Percentiles rank a stretch among this genome's conserved stretches.
Evolutionary conservation across 35 echinoderm and acorn worm genomes (phyloP).

Genomic region (Apostichopus parvimensis): DNA sequence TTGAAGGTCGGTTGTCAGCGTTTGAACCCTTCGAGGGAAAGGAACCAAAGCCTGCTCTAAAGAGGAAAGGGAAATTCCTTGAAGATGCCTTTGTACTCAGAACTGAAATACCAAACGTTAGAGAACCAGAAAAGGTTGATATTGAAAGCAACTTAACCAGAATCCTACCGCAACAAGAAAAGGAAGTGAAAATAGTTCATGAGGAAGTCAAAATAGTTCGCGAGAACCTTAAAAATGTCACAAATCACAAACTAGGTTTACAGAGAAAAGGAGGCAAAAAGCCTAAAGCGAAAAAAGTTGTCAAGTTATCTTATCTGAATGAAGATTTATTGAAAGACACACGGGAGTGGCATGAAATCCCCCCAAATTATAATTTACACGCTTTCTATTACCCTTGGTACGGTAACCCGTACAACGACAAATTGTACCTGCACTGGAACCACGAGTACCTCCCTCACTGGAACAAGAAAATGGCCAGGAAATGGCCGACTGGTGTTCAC

Average conservation of each 20-base stretch:
- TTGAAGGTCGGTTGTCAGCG: neutral
- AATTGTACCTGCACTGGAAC: constrained; percentile 86
- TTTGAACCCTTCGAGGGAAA: constrained; percentile 8
- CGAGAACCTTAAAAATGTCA: neutral
- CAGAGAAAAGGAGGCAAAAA: neutral
- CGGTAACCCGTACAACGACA: constrained; percentile 81
- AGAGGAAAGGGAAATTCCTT: neutral
- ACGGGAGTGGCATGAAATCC: constrained; percentile 10
- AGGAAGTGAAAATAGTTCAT: neutral
- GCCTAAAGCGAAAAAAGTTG: neutral
- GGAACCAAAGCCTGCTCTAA: neutral
- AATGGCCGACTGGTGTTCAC: constrained; percentile 65
- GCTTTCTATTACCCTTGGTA: constrained; percentile 99
- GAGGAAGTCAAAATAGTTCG: neutral
- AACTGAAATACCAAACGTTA: neutral
- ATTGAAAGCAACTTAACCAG: neutral
- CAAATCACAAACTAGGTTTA: neutral
- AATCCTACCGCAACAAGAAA: neutral
- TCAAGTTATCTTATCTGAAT: constrained; percentile 16
- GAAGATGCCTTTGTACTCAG: neutral
- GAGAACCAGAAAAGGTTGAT: neutral
- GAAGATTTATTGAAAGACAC: constrained; percentile 12
- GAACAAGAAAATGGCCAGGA: constrained; percentile 81
- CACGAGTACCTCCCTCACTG: constrained; percentile 85
- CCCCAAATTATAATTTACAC: constrained; percentile 79